phyloP scores from a whole-genome alignment of 2,888 invertebrate genomes.

The Luperina testacea region DNA sequence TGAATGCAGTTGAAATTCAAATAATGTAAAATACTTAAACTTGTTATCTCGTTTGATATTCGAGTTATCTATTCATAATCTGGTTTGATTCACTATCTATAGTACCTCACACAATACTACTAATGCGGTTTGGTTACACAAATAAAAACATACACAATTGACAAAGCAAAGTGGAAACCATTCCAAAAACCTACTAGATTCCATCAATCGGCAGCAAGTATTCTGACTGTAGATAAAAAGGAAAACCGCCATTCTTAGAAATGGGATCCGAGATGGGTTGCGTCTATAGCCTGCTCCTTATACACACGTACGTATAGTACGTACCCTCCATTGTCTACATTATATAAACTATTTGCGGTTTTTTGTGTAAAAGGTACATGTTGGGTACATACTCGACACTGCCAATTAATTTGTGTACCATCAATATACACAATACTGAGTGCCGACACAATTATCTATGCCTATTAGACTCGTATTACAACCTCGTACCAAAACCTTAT shows the following conservation, averaged over 20 bases:
- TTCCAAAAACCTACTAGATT: conserved; percentile 64
- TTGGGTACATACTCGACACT: conserved; percentile 31
- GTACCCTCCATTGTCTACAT: conserved; percentile 48
- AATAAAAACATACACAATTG: conserved; percentile 38
- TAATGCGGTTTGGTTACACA: background rate
- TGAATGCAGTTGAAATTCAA: conserved; percentile 44
- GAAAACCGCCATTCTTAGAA: conserved; percentile 68
- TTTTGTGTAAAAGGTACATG: conserved; percentile 48
- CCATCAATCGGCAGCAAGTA: conserved; percentile 67
- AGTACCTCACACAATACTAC: background rate
- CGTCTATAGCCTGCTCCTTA: conserved; percentile 51
- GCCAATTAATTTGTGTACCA: conserved; percentile 44
- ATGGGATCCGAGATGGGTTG: conserved; percentile 65
- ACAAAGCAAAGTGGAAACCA: conserved; percentile 54
- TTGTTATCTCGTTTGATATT: conserved; percentile 21
- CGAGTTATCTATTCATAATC: background rate
- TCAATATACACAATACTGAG: conserved; percentile 32
- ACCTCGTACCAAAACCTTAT: conserved; percentile 12
- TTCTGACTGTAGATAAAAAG: conserved; percentile 67
- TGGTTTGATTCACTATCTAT: background rate
- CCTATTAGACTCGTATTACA: conserved; percentile 25
- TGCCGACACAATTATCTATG: conserved; percentile 20
- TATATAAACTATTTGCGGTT: conserved; percentile 57
- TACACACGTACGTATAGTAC: conserved; percentile 30
- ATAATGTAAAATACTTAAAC: conserved; percentile 15